Evolutionary conservation across 2,113 vertebrate genomes (phyloP).

Genomic region (Oncorhynchus keta): DNA sequence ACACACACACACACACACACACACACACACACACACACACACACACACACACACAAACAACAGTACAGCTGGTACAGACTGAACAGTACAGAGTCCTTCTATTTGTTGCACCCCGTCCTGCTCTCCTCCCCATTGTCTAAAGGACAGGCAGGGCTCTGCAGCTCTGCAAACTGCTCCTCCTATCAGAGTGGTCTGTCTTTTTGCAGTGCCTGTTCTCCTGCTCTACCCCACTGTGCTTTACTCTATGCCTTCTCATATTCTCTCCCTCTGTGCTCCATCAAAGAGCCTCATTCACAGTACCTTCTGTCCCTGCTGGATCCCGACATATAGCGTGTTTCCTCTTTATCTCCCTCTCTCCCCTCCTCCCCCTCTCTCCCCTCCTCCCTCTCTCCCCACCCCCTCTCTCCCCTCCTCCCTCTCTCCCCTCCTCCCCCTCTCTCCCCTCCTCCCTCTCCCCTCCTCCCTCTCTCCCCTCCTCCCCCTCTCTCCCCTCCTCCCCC

Average conservation of each 20-base stretch:
- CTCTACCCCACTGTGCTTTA: background rate
- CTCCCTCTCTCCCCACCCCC: too few relatives aligned
- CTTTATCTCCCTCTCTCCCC: too few relatives aligned
- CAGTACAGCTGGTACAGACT: background rate
- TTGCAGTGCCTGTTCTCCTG: background rate
- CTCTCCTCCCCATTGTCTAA: slow-evolving; percentile 4
- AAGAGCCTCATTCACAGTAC: too few relatives aligned
- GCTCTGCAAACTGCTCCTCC: background rate
- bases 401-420: too few relatives aligned
- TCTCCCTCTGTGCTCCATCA: too few relatives aligned
- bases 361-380: too few relatives aligned
- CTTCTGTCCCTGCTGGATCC: too few relatives aligned
- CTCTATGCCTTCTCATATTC: slow-evolving; percentile 1
- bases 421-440: too few relatives aligned
- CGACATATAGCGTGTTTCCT: too few relatives aligned
- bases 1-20: background rate
- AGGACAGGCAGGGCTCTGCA: background rate
- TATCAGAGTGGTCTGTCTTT: background rate
- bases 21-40: background rate
- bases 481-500: too few relatives aligned
- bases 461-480: too few relatives aligned
- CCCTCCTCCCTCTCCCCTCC: too few relatives aligned
- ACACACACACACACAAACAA: background rate
- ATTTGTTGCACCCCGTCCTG: background rate
- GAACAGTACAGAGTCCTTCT: background rate